Conservation (phyloP, 1,140 invertebrate species). For the Lasioglossum albipes region DNA sequence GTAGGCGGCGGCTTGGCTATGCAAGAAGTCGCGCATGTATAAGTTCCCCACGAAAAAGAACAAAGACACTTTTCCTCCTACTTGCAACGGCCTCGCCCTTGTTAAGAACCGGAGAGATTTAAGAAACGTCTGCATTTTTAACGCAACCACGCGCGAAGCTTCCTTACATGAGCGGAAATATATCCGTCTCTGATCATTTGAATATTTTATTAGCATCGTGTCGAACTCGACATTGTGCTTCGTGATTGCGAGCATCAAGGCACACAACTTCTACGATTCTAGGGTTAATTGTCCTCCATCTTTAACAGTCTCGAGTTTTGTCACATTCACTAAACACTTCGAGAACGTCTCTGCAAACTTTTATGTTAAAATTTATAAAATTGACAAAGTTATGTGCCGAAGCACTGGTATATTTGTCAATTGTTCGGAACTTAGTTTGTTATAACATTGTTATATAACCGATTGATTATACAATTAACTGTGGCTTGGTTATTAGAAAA, state of each 20-base stretch:
- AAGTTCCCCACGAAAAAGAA: conserved; percentile 41
- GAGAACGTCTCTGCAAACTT: too few relatives aligned
- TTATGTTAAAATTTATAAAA: too few relatives aligned
- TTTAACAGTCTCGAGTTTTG: too few relatives aligned
- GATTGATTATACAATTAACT: too few relatives aligned
- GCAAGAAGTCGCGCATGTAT: conserved; percentile 49
- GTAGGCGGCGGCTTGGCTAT: conserved; percentile 14
- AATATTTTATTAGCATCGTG: not conserved
- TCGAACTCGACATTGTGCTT: not conserved
- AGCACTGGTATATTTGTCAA: too few relatives aligned
- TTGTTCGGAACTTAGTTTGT: too few relatives aligned
- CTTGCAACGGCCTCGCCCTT: not conserved
- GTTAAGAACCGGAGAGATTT: conserved; percentile 33
- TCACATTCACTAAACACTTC: too few relatives aligned
- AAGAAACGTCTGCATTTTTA: conserved; percentile 23
- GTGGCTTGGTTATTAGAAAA: too few relatives aligned
- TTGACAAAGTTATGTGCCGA: too few relatives aligned
- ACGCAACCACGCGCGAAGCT: conserved; percentile 23
- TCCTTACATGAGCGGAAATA: not conserved
- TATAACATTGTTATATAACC: too few relatives aligned
- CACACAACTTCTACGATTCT: too few relatives aligned
- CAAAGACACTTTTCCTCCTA: conserved; percentile 6
- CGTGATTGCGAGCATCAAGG: not conserved
- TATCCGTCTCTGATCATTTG: not conserved
- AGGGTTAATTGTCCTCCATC: too few relatives aligned